Percentiles rank a stretch among this genome's conserved stretches.
Conservation (phyloP, 2,113 vertebrate species). For the Malurus alboscapulatus region DNA sequence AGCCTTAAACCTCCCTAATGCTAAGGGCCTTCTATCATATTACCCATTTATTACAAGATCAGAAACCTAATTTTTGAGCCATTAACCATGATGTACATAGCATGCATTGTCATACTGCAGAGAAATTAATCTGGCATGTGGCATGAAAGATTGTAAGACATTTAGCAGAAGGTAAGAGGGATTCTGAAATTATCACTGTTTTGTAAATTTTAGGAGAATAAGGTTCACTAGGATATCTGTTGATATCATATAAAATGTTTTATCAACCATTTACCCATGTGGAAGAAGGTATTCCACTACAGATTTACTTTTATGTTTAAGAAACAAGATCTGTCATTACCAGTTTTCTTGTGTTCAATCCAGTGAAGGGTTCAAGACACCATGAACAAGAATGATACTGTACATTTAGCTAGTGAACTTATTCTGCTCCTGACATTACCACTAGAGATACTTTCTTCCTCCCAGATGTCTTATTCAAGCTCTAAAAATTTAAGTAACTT, state of each 20-base stretch:
- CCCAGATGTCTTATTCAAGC: not conserved
- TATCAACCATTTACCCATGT: not conserved
- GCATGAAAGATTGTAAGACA: not conserved
- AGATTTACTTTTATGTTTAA: not conserved
- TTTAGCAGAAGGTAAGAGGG: not conserved
- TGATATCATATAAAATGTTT: not conserved
- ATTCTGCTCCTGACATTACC: not conserved
- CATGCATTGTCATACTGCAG: not conserved
- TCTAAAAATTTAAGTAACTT: not conserved
- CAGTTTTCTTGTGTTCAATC: not conserved
- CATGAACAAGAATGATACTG: not conserved
- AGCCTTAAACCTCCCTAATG: not conserved
- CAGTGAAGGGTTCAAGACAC: not conserved
- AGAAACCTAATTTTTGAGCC: not conserved
- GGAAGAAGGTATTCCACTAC: not conserved
- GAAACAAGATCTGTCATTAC: not conserved
- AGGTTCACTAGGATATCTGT: not conserved
- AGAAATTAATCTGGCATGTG: not conserved
- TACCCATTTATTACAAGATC: not conserved
- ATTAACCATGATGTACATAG: not conserved
- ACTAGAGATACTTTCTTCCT: not conserved
- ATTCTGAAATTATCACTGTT: not conserved
- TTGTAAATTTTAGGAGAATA: not conserved
- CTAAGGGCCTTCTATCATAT: not conserved
- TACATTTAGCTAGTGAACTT: not conserved